A percentile compares a stretch with the other conserved stretches of the same genome.
These are phyloP conservation scores for Chaenocephalus aceratus DNA, from an alignment of 2,113 vertebrate species.

Conservation along the genomic window DNA sequence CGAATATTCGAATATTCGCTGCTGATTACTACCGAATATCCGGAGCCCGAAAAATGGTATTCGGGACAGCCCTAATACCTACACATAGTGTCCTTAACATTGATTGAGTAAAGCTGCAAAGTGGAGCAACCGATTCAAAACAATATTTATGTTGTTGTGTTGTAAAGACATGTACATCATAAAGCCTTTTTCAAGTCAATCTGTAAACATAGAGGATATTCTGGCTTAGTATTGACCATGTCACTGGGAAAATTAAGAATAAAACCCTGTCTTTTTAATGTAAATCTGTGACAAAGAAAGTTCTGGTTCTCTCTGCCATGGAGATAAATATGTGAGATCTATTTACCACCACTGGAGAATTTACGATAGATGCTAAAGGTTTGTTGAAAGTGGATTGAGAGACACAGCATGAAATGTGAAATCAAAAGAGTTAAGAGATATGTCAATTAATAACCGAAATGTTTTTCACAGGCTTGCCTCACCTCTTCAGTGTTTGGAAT, in stretches of 20 bases:
- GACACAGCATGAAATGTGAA: neutral
- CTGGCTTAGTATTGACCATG: neutral
- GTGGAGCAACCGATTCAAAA: neutral
- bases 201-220: neutral
- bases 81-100: neutral
- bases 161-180: neutral
- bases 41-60: too few species aligned
- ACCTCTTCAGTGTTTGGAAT: conserved; percentile 14
- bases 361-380: neutral
- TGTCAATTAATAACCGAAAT: conserved; percentile 13
- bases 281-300: neutral
- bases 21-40: too few species aligned
- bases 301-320: neutral
- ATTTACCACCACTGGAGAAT: neutral
- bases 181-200: neutral
- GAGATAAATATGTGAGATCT: neutral
- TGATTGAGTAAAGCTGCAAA: neutral
- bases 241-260: neutral
- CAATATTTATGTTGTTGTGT: neutral
- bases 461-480: conserved; percentile 8
- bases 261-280: neutral
- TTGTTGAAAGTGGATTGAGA: conserved; percentile 12
- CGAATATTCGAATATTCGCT: too few species aligned
- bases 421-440: neutral
- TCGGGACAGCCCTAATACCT: too few species aligned